Evolutionary conservation across 2,888 invertebrate genomes (phyloP), one percentile per base, ranked within the genome.

Genomic region (Tridacna gigas): DNA sequence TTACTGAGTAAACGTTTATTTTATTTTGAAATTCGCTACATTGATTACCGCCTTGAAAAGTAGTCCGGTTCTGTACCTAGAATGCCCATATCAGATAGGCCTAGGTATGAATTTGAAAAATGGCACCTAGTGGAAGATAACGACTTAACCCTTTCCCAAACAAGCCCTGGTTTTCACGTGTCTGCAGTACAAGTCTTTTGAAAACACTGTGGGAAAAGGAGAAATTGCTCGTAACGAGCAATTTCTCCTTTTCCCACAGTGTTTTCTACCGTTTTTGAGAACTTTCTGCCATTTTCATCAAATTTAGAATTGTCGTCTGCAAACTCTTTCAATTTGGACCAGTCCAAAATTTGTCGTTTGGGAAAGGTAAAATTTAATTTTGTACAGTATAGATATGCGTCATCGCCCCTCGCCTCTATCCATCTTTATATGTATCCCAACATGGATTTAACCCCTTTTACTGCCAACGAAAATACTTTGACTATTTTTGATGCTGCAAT

Each of bases 311-410:
- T n/a, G n/a, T n/a, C n/a, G n/a, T n/a, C n/a, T n/a, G n/a, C n/a
- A n/a, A n/a, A 51, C 15, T 11, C 15, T 51, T 51, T 51, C 11
- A 51, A 51, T 13, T 11, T 13, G 12, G 51, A 13, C 51, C 15
- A 15, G 11, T 51, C 12, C 15, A 51, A 15, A 51, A 13, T 51
- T 51, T 51, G 51, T 51, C 51, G 15, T 51, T 13, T 51, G 51
- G 51, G 51, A 51, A 51, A 51, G 51, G 51, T 51, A 13, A 51
- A 51, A 51, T 51, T 63, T n/a, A 63, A 63, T 63, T 63, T 63
- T 13, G 63, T 20, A 63, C 63, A 63, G 63, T 63, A 63, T 63
- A 25, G 63, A 9, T 25, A 63, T 63, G 63, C 63, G 63, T 63
- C 63, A 63, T 25, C 25, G 63, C 25, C 12, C 63, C n/a, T 13